Base-by-base conservation (phyloP, 2,888 invertebrate genomes). In the Agonopterix heracliana region DNA sequence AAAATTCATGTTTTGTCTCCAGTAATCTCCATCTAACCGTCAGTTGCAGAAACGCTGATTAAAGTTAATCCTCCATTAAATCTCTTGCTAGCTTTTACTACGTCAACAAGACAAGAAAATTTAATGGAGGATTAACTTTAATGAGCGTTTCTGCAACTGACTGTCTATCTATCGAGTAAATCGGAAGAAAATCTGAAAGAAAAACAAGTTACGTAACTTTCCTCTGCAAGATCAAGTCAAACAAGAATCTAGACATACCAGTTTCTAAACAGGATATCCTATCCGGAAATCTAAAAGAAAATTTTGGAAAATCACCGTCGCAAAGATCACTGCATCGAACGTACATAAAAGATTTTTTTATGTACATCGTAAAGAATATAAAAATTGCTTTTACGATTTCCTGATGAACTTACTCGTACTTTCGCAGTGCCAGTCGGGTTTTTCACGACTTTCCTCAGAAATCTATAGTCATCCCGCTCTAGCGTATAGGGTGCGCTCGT, bases 361-460 rank as follows among this genome's bases (percentile, higher is more conserved):
- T 26, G 7, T 26, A 26, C 26, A 26, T 26, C 26, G 26, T 26
- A 26, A 26, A 26, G 26, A 68, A 71, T 74, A 76, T 80, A 80
- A 81, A 82, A 81, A 79, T 76, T 26, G 26, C 26, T 26, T 64
- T 79, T 81, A 78, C 73, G 78, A 78, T 81, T 86, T 86, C 82
- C 84, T 82, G 76, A 74, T 78, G 74, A 66, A 66, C 68, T 81
- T 82, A 26, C 26, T 26, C 26, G 26, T 65, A 69, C 81, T 83
- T 76, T 80, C 74, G 81, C 75, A 70, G 26, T 26, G 26, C 26
- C 5, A 26, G 26, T 26, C 66, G 72, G 58, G 74, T 72, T 84
- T 84, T 83, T 80, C 81, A 68, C 77, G 78, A 70, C 78, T 75
- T 76, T 79, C 78, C 82, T 77, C 75, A 78, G 77, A 77, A 71